Percentiles rank a stretch among this genome's conserved stretches.
Evolutionary conservation across 2,888 invertebrate genomes (phyloP).

Genomic region (Frankliniella fusca): DNA sequence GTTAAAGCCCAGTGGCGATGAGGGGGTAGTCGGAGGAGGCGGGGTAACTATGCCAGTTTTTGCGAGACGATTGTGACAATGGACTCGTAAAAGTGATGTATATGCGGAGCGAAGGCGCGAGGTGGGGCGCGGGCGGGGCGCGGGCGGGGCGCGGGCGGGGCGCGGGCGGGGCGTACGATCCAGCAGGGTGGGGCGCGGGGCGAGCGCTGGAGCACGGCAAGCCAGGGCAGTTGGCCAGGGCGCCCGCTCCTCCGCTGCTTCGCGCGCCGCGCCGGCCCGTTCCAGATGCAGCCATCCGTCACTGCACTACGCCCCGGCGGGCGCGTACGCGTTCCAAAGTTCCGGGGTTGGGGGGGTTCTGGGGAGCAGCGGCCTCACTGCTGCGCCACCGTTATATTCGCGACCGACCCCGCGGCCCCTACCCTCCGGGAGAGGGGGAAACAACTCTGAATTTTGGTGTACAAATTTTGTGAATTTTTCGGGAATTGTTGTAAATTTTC

Average conservation of each 20-base stretch:
- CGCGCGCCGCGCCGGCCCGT: not conserved
- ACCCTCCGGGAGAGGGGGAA: too few species aligned
- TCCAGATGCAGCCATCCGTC: not conserved
- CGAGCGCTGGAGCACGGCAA: too few species aligned
- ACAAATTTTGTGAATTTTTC: too few species aligned
- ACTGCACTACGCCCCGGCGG: not conserved
- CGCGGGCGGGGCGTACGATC: not conserved
- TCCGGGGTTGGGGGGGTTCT: too few species aligned
- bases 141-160: too few species aligned
- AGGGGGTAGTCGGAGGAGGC: not conserved
- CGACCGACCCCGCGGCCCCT: too few species aligned
- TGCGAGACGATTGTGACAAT: slow-evolving; percentile 19
- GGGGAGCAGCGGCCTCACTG: too few species aligned
- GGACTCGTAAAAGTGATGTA: slow-evolving; percentile 25
- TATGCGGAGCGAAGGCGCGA: not conserved
- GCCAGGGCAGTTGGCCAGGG: not conserved
- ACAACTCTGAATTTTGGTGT: too few species aligned
- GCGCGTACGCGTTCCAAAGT: not conserved
- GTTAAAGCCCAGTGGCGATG: not conserved
- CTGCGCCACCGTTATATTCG: too few species aligned
- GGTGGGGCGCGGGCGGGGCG: too few species aligned
- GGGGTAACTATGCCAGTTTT: not conserved
- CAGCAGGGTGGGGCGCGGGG: not conserved
- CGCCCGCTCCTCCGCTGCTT: not conserved
- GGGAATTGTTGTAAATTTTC: too few species aligned